Conservation (phyloP, 2,797 vertebrate species). For the Knipowitschia caucasica region DNA sequence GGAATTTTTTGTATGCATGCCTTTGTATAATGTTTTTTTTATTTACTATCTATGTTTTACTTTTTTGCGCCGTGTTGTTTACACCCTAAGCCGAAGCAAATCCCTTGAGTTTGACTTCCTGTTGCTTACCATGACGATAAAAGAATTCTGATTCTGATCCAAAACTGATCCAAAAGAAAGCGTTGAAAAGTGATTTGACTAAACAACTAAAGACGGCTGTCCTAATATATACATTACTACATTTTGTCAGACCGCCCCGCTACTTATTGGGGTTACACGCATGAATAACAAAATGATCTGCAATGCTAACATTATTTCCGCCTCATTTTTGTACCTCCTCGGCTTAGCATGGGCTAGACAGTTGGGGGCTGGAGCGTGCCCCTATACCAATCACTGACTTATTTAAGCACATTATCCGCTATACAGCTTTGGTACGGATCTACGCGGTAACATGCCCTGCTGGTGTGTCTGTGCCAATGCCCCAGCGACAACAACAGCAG, state of each 20-base stretch:
- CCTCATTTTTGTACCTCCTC: slow-evolving; percentile 51
- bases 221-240: neutral
- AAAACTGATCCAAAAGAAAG: too few relatives aligned
- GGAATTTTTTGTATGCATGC: too few relatives aligned
- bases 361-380: slow-evolving; percentile 15
- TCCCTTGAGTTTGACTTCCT: too few relatives aligned
- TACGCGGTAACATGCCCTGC: slow-evolving; percentile 30
- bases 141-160: too few relatives aligned
- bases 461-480: slow-evolving; percentile 12
- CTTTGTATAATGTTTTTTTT: too few relatives aligned
- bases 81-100: too few relatives aligned
- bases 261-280: neutral
- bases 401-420: slow-evolving; percentile 56
- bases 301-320: slow-evolving; percentile 9
- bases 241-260: neutral
- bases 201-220: too few relatives aligned
- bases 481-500: slow-evolving; percentile 23
- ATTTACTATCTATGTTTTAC: too few relatives aligned
- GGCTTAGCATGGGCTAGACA: slow-evolving; percentile 51
- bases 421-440: slow-evolving; percentile 22
- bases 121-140: too few relatives aligned
- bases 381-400: slow-evolving; percentile 28
- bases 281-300: neutral
- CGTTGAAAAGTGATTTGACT: too few relatives aligned
- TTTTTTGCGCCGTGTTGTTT: too few relatives aligned